Percentiles rank a stretch among this genome's conserved stretches.
These are phyloP conservation scores for Cyprinodon diabolis DNA, from an alignment of 2,797 vertebrate species.

Conservation along the genomic window DNA sequence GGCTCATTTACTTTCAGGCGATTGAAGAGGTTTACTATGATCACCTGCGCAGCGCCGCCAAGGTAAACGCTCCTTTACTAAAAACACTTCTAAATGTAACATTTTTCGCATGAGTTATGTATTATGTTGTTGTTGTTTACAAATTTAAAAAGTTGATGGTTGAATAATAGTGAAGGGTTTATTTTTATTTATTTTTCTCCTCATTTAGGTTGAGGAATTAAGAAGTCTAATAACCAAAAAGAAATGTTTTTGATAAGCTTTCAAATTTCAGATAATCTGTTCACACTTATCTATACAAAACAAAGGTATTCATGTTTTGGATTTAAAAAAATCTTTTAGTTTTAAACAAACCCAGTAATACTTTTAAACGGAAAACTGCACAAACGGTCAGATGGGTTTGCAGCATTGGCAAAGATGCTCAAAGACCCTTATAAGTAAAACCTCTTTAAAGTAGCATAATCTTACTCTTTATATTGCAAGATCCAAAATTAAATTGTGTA, in stretches of 20 bases:
- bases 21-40: conserved; percentile 98
- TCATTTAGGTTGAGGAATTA: neutral
- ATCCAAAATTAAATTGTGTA: neutral
- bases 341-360: neutral
- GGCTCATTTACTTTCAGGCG: conserved; percentile 97
- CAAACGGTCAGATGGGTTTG: neutral
- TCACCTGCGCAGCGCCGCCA: conserved; percentile 94
- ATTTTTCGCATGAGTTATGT: neutral
- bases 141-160: neutral
- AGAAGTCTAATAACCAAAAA: neutral
- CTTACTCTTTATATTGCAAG: no score
- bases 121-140: neutral
- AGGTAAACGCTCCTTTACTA: conserved; percentile 80
- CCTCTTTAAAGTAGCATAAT: neutral
- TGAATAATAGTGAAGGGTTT: neutral
- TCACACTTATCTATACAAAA: no score
- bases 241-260: neutral
- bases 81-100: neutral
- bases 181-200: neutral
- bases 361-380: neutral
- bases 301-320: neutral
- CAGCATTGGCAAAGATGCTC: neutral
- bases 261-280: neutral
- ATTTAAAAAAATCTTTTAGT: neutral
- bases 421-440: no score